A percentile compares a stretch with the other conserved stretches of the same genome.
Conservation (phyloP, 2,888 invertebrate genomes). For the Rotaria macrura region DNA sequence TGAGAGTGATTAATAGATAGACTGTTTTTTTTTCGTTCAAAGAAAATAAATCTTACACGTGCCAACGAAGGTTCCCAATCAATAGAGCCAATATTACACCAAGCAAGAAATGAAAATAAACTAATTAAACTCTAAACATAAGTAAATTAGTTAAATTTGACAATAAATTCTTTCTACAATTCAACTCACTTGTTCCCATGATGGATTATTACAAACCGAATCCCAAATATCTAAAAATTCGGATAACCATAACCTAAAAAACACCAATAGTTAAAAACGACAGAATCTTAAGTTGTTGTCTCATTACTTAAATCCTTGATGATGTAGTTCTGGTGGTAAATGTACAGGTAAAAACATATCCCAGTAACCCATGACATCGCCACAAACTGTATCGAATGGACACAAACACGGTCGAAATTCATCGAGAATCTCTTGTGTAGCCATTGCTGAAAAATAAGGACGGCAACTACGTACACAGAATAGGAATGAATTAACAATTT, state of each 20-base stretch:
- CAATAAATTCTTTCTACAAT: background rate
- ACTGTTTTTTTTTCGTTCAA: conserved; percentile 30
- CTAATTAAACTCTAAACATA: conserved; percentile 58
- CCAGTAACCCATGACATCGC: conserved; percentile 44
- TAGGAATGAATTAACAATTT: background rate
- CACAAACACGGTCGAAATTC: conserved; percentile 28
- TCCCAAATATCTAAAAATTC: conserved; percentile 69
- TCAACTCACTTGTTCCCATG: conserved; percentile 58
- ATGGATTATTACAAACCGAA: conserved; percentile 62
- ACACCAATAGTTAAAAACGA: background rate
- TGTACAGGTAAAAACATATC: conserved; percentile 68
- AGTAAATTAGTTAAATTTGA: conserved; percentile 35
- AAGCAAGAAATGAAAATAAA: conserved; percentile 64
- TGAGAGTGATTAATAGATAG: background rate
- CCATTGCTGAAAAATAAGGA: conserved; percentile 18
- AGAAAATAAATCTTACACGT: conserved; percentile 40
- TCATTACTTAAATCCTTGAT: conserved; percentile 57
- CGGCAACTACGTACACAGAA: conserved; percentile 24
- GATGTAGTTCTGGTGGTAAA: conserved; percentile 54
- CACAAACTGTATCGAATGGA: conserved; percentile 31
- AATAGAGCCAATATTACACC: conserved; percentile 67
- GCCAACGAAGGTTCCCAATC: conserved; percentile 77
- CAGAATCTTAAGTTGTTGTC: conserved; percentile 4
- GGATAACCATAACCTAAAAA: conserved; percentile 63
- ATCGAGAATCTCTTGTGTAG: conserved; percentile 31